phyloP scores from a whole-genome alignment of 2,113 vertebrate genomes.

The Pyrgilauda ruficollis region DNA sequence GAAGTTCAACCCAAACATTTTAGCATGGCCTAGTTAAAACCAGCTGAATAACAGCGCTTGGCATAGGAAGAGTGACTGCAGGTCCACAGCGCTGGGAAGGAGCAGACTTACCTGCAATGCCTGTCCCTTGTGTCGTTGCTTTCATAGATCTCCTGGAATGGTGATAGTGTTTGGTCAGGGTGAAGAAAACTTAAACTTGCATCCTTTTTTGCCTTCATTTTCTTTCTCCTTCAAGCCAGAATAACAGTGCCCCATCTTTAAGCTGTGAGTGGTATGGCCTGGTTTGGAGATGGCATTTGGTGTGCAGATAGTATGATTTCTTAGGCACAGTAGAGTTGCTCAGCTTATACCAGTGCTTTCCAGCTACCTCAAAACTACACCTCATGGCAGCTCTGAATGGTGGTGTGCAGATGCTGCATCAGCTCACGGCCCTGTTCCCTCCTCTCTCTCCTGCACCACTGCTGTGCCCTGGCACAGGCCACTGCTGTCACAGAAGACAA shows the following conservation, averaged over 20 bases:
- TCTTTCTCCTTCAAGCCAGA: not conserved
- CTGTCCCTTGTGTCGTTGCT: not conserved
- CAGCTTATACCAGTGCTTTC: not conserved
- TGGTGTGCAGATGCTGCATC: not conserved
- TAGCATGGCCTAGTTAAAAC: constrained; percentile 7
- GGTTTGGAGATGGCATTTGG: not conserved
- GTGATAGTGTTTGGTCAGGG: not conserved
- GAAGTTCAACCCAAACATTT: not conserved
- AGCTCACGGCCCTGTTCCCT: not conserved
- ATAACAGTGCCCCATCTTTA: not conserved
- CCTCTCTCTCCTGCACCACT: not conserved
- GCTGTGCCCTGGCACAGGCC: not conserved
- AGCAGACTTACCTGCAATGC: not conserved
- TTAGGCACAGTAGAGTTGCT: not conserved
- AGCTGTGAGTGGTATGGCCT: not conserved
- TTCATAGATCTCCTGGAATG: not conserved
- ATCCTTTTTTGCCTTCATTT: not conserved
- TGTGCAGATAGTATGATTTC: not conserved
- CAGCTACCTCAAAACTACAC: not conserved
- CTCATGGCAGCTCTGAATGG: not conserved
- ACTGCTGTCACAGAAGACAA: not conserved
- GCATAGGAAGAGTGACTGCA: not conserved
- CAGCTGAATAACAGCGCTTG: not conserved
- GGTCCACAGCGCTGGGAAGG: not conserved
- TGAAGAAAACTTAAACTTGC: not conserved